Percentiles rank a stretch among this genome's conserved stretches.
Evolutionary conservation across 2,888 invertebrate genomes (phyloP).

Genomic region (Latrodectus hesperus): DNA sequence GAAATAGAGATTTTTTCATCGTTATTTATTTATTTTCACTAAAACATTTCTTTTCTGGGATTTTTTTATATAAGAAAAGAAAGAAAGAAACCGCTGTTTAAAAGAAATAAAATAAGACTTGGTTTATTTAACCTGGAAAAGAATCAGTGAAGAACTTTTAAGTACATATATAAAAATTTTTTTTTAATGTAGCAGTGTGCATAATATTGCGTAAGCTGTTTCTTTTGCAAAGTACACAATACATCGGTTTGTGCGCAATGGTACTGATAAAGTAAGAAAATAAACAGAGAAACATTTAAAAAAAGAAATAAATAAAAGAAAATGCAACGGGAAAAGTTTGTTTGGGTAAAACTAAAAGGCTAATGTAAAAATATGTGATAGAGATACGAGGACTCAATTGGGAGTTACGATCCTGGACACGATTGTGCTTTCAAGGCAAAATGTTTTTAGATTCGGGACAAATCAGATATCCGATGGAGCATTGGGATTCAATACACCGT

Average conservation of each 20-base stretch:
- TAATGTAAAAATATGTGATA: slow-evolving; percentile 51
- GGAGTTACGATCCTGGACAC: slow-evolving; percentile 43
- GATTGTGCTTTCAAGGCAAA: slow-evolving; percentile 64
- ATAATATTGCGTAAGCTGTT: neutral
- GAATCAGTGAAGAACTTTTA: neutral
- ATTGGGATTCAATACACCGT: slow-evolving; percentile 23
- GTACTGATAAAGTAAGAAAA: neutral
- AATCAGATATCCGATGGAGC: slow-evolving; percentile 63
- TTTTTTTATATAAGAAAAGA: neutral
- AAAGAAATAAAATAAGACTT: neutral
- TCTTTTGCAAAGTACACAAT: neutral
- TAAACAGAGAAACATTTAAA: slow-evolving; percentile 11
- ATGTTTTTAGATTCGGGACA: slow-evolving; percentile 55
- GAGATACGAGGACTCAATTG: slow-evolving; percentile 5
- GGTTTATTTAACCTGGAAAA: neutral
- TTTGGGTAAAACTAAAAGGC: slow-evolving; percentile 47
- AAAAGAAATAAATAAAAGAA: slow-evolving; percentile 29
- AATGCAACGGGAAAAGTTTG: neutral
- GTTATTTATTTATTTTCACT: slow-evolving; percentile 1
- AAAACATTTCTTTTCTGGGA: neutral
- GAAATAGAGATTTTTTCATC: slow-evolving; percentile 11
- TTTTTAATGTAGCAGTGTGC: neutral
- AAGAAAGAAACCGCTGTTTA: slow-evolving; percentile 12
- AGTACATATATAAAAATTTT: neutral
- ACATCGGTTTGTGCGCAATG: neutral